Evolutionary conservation across 1,140 invertebrate species (phyloP).

Genomic region (Orius laevigatus): DNA sequence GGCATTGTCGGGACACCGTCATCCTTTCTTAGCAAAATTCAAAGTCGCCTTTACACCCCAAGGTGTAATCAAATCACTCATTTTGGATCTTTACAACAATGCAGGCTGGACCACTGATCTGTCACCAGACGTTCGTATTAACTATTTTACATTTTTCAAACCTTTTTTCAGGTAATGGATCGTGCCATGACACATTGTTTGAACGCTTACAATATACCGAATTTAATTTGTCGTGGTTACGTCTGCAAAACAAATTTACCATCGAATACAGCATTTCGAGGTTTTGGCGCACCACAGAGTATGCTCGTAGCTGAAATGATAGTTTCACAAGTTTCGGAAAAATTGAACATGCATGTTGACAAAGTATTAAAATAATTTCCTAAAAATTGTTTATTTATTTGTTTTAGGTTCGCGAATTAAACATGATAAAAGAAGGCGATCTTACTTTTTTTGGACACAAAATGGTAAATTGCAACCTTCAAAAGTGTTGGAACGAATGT

Average conservation of each 20-base stretch:
- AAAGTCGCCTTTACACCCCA: constrained; percentile 62
- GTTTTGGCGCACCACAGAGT: constrained; percentile 77
- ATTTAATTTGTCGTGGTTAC: constrained; percentile 44
- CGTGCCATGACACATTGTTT: constrained; percentile 63
- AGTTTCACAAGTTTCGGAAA: constrained; percentile 55
- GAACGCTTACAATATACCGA: constrained; percentile 61
- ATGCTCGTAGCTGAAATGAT: constrained; percentile 72
- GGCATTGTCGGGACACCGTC: constrained; percentile 66
- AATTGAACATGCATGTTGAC: constrained; percentile 29
- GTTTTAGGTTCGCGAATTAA: constrained; percentile 42
- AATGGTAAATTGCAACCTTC: constrained; percentile 56
- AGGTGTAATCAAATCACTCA: constrained; percentile 55
- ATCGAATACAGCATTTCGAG: constrained; percentile 80
- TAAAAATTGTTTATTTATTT: neutral
- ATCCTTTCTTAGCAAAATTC: constrained; percentile 77
- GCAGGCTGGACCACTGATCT: constrained; percentile 69
- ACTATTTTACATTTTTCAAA: no score
- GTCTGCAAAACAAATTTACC: constrained; percentile 71
- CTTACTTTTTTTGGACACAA: constrained; percentile 62
- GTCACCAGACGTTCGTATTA: constrained; percentile 50
- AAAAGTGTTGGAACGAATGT: constrained; percentile 72
- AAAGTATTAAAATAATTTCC: neutral
- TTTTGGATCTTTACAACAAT: constrained; percentile 65
- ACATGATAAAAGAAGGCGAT: constrained; percentile 69
- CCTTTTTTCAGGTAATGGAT: no score